Percentiles rank a stretch among this genome's conserved stretches.
phyloP scores from a whole-genome alignment of 30 jellyfish, hydroid and myxozoan species.

The Mastigias papua region DNA sequence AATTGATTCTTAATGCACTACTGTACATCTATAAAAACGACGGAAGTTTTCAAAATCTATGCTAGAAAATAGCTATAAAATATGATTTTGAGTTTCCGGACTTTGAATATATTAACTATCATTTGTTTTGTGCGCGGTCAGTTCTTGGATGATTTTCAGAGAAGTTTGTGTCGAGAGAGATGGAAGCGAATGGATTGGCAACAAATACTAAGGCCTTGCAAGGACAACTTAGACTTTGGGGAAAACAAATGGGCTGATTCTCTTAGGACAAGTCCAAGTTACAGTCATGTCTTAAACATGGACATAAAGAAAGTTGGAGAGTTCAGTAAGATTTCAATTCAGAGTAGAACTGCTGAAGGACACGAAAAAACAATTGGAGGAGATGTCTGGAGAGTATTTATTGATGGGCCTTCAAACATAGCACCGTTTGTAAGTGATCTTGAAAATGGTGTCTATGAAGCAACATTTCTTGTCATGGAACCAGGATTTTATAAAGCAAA shows the following conservation, averaged over 20 bases:
- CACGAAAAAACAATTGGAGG: slow-evolving; percentile 87
- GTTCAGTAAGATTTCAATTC: slow-evolving; percentile 87
- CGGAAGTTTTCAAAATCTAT: background rate
- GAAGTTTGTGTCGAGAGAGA: slow-evolving; percentile 87
- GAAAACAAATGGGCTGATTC: slow-evolving; percentile 68
- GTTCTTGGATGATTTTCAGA: slow-evolving; percentile 86
- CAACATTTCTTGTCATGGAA: slow-evolving; percentile 84
- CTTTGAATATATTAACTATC: background rate
- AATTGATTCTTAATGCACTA: background rate
- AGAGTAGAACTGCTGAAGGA: slow-evolving; percentile 91
- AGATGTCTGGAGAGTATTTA: slow-evolving; percentile 91
- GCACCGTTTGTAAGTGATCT: slow-evolving; percentile 92
- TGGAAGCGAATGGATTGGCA: slow-evolving; percentile 99
- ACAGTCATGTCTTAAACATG: slow-evolving; percentile 87
- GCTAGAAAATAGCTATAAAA: background rate
- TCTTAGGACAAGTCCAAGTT: slow-evolving; percentile 86
- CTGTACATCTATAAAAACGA: background rate
- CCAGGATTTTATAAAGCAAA: slow-evolving; percentile 96
- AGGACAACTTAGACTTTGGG: slow-evolving; percentile 78
- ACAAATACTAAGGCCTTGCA: slow-evolving; percentile 87
- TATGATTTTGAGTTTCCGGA: background rate
- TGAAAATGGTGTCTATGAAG: slow-evolving; percentile 91
- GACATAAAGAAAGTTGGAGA: slow-evolving; percentile 91
- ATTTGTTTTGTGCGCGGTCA: slow-evolving; percentile 21
- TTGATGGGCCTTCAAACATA: slow-evolving; percentile 82